Evolutionary conservation across 2,888 invertebrate genomes (phyloP).

Genomic region (Muscina levida): DNA sequence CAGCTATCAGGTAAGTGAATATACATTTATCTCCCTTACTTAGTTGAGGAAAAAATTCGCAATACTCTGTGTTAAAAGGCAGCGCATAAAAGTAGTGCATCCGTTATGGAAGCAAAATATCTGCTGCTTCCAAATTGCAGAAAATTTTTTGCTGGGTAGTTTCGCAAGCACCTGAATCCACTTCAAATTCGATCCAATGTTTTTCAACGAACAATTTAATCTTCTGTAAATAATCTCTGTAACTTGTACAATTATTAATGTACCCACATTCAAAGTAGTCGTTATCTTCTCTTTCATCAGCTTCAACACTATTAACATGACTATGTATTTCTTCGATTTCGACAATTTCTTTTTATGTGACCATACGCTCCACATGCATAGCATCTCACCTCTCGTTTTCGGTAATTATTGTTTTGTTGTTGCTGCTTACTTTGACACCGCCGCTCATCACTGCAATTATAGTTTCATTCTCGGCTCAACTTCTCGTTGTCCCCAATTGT

Average conservation of each 20-base stretch:
- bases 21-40: no score
- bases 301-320: neutral
- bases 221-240: neutral
- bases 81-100: no score
- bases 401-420: no score
- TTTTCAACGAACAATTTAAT: neutral
- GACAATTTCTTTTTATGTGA: conserved; percentile 22
- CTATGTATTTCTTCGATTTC: neutral
- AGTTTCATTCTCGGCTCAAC: neutral
- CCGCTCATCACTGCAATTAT: neutral
- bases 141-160: no score
- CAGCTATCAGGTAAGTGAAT: no score
- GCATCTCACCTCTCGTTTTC: no score
- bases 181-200: conserved; percentile 7
- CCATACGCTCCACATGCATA: conserved; percentile 25
- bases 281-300: neutral
- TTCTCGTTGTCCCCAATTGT: conserved; percentile 17
- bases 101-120: no score
- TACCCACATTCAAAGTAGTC: conserved; percentile 15
- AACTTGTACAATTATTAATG: conserved; percentile 32
- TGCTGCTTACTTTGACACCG: no score
- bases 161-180: conserved; percentile 38
- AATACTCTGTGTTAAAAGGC: no score
- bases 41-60: no score
- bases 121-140: no score